Conservation (phyloP, 2,113 vertebrate species). For the Andinoacara biseriatus region DNA sequence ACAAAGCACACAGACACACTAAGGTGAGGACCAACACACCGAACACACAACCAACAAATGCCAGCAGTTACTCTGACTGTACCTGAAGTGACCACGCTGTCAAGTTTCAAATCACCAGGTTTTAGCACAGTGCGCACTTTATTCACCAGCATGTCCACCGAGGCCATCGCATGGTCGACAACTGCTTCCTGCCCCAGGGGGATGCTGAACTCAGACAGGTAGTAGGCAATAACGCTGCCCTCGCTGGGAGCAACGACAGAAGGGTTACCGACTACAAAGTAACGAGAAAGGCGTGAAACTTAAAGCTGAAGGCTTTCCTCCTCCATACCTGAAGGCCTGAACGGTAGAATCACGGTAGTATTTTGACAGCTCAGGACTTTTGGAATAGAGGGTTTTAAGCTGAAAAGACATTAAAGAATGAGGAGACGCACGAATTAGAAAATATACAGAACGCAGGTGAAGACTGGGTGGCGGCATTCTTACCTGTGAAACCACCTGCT, state of each 20-base stretch:
- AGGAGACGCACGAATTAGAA: neutral
- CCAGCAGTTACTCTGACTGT: neutral
- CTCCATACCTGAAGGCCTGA: conserved; percentile 80
- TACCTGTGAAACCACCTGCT: conserved; percentile 72
- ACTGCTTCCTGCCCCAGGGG: conserved; percentile 55
- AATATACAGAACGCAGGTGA: neutral
- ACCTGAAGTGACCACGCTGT: conserved; percentile 70
- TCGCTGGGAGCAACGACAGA: conserved; percentile 63
- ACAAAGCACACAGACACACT: neutral
- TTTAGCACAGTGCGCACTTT: neutral
- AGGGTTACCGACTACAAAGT: neutral
- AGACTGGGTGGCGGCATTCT: neutral
- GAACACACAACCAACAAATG: too few relatives aligned
- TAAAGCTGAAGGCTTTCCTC: too few relatives aligned
- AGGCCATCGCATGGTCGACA: conserved; percentile 60
- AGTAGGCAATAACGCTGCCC: conserved; percentile 82
- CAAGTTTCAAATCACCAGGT: conserved; percentile 35
- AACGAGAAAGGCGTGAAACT: too few relatives aligned
- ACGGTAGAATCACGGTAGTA: conserved; percentile 74
- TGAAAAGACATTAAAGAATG: conserved; percentile 45
- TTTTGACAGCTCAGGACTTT: conserved; percentile 64
- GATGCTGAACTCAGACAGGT: conserved; percentile 79
- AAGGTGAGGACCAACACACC: neutral
- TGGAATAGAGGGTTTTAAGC: conserved; percentile 74
- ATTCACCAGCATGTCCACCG: conserved; percentile 27